A percentile compares a stretch with the other conserved stretches of the same genome.
Evolutionary conservation across 2,888 invertebrate species (phyloP).

Genomic region (Eumerus sabulonum): DNA sequence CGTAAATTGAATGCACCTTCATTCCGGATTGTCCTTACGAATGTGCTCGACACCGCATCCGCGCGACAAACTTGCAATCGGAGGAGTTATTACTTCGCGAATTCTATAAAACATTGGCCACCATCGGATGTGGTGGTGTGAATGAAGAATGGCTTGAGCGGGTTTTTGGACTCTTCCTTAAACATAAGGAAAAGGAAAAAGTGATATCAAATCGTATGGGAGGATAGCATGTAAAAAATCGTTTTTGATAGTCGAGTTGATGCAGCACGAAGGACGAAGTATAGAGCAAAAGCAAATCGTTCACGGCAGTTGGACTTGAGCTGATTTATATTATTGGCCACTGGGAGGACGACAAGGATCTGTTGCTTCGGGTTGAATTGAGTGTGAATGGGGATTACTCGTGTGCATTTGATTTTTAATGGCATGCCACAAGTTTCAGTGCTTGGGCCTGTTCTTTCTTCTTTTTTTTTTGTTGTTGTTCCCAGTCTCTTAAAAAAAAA

Average conservation of each 20-base stretch:
- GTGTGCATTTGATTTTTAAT: not conserved
- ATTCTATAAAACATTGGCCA: slow-evolving; percentile 53
- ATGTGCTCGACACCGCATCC: too few species aligned
- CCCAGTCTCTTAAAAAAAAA: too few species aligned
- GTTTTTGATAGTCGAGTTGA: slow-evolving; percentile 53
- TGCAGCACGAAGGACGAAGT: too few species aligned
- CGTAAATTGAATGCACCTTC: slow-evolving; percentile 60
- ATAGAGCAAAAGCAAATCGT: slow-evolving; percentile 9
- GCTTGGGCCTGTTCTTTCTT: not conserved
- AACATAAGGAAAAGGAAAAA: slow-evolving; percentile 39
- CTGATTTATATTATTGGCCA: slow-evolving; percentile 56
- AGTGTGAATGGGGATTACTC: slow-evolving; percentile 31
- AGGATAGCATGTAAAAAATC: slow-evolving; percentile 63
- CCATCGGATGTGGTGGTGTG: slow-evolving; percentile 33
- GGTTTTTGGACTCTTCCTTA: slow-evolving; percentile 58
- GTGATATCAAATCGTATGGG: slow-evolving; percentile 61
- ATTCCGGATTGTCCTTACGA: slow-evolving; percentile 1
- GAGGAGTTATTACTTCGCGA: slow-evolving; percentile 63
- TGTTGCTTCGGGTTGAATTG: slow-evolving; percentile 32
- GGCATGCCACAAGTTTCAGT: not conserved
- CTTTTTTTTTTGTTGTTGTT: too few species aligned
- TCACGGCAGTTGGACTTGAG: slow-evolving; percentile 25
- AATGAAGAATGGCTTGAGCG: slow-evolving; percentile 60
- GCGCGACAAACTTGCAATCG: not conserved
- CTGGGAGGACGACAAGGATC: slow-evolving; percentile 1